Evolutionary conservation across 2,113 vertebrate genomes (phyloP), one percentile per base, ranked within the genome.

Genomic region (Tiliqua scincoides): DNA sequence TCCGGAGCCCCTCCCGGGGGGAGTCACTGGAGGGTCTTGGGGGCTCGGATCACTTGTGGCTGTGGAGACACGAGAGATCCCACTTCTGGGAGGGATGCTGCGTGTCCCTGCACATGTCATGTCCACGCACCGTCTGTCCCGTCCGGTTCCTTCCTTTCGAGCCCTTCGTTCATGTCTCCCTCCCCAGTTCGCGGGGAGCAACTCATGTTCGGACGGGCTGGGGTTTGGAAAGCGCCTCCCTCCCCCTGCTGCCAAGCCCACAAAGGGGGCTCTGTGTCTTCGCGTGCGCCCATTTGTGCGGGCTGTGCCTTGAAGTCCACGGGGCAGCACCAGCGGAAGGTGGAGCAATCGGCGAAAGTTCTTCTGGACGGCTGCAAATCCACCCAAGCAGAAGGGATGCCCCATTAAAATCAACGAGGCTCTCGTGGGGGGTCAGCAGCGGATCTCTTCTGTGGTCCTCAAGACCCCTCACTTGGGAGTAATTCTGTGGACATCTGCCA

Each of bases 21-120:
- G n/a, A n/a, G n/a, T n/a, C n/a, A 32, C 27, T 6, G 17, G 48
- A 0, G 62, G 32, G 3, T 27, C 35, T 52, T 32, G 1, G 0
- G 65, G 74, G 40, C 15, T 48, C 40, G 12, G 30, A 37, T 14
- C 68, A 85, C 83, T 85, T 85, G 74, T 68, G n/a, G 63, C 25
- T 43, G 48, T 59, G 30, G 43, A 40, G 5, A n/a, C n/a, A n/a
- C n/a, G n/a, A n/a, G n/a, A n/a, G n/a, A n/a, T n/a, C n/a, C n/a
- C n/a, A n/a, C n/a, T n/a, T n/a, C n/a, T n/a, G n/a, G n/a, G n/a
- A n/a, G n/a, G n/a, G n/a, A n/a, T n/a, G n/a, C n/a, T n/a, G n/a
- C n/a, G n/a, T n/a, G n/a, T n/a, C n/a, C n/a, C n/a, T n/a, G n/a
- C n/a, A n/a, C n/a, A n/a, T n/a, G n/a, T n/a, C n/a, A n/a, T n/a